Conservation (phyloP, 2,888 invertebrate genomes). For the Drosophila kuntzei region DNA sequence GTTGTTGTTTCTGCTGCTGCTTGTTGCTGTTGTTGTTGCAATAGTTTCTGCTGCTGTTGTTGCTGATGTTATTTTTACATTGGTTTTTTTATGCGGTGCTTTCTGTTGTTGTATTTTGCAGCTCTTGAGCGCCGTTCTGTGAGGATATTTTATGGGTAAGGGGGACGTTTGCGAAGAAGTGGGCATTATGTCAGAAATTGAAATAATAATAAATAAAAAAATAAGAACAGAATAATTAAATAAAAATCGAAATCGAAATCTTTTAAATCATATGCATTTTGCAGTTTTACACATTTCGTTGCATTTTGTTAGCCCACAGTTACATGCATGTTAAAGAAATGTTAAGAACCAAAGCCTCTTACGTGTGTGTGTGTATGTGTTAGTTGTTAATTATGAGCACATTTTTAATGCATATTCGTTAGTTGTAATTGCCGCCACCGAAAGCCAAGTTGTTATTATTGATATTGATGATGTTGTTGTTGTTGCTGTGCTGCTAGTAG, state of each 20-base stretch:
- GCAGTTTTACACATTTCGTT: slow-evolving; percentile 44
- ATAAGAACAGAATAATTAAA: slow-evolving; percentile 35
- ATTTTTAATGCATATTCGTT: slow-evolving; percentile 54
- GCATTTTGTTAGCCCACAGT: slow-evolving; percentile 39
- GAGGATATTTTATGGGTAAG: slow-evolving; percentile 2
- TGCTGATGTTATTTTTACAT: slow-evolving; percentile 29
- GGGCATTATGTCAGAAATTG: slow-evolving; percentile 35
- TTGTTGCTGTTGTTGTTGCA: slow-evolving; percentile 24
- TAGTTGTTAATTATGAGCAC: slow-evolving; percentile 58
- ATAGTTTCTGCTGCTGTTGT: slow-evolving; percentile 24
- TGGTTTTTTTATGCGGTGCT: slow-evolving; percentile 83
- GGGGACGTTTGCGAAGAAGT: slow-evolving; percentile 1
- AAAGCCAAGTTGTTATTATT: slow-evolving; percentile 47
- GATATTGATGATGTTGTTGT: slow-evolving; percentile 43
- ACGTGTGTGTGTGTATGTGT: slow-evolving; percentile 25
- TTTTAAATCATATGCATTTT: slow-evolving; percentile 20
- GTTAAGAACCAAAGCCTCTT: slow-evolving; percentile 72
- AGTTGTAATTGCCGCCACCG: slow-evolving; percentile 67
- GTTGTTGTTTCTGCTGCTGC: slow-evolving; percentile 24
- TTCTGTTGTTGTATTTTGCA: slow-evolving; percentile 86
- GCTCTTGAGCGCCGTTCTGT: slow-evolving; percentile 85
- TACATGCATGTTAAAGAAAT: slow-evolving; percentile 27
- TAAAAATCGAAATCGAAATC: slow-evolving; percentile 35
- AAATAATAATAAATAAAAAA: slow-evolving; percentile 44
- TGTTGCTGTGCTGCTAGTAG: slow-evolving; percentile 39